phyloP scores from a whole-genome alignment of 1,140 invertebrate species.

The Helicoverpa armigera region DNA sequence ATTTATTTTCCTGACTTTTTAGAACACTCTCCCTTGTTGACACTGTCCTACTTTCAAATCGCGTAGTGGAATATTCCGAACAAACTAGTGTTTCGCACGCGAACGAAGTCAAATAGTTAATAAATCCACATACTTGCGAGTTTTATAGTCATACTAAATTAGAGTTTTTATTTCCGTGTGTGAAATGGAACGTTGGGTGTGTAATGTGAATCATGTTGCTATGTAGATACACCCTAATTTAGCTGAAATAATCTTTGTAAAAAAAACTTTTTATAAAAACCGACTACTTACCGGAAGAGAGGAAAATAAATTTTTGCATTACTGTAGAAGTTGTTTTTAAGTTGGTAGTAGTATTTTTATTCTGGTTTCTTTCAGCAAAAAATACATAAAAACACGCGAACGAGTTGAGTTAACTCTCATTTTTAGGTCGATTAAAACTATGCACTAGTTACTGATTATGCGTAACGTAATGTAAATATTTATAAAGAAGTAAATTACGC shows the following conservation, averaged over 20 bases:
- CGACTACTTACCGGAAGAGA: too few species aligned
- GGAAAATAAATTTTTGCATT: too few species aligned
- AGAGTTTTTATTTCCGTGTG: conserved; percentile 15
- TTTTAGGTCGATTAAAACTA: too few species aligned
- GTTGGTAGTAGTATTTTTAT: too few species aligned
- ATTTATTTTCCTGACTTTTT: not conserved
- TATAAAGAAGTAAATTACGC: too few species aligned
- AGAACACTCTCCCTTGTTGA: not conserved
- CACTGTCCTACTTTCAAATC: conserved; percentile 19
- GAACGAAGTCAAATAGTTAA: conserved; percentile 23
- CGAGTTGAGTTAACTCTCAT: too few species aligned
- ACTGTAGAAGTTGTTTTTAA: too few species aligned
- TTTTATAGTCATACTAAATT: conserved; percentile 21
- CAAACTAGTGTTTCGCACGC: conserved; percentile 9
- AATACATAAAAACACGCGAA: too few species aligned
- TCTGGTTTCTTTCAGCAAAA: too few species aligned
- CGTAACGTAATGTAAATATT: too few species aligned
- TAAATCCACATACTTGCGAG: conserved; percentile 30
- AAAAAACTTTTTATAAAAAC: too few species aligned
- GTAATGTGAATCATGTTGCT: not conserved
- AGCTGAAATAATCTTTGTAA: not conserved
- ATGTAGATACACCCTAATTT: not conserved
- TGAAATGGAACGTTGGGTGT: conserved; percentile 2
- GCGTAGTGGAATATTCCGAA: not conserved
- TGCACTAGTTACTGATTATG: too few species aligned